Evolutionary conservation across 2,113 vertebrate species (phyloP).

Genomic region (Agapornis roseicollis): DNA sequence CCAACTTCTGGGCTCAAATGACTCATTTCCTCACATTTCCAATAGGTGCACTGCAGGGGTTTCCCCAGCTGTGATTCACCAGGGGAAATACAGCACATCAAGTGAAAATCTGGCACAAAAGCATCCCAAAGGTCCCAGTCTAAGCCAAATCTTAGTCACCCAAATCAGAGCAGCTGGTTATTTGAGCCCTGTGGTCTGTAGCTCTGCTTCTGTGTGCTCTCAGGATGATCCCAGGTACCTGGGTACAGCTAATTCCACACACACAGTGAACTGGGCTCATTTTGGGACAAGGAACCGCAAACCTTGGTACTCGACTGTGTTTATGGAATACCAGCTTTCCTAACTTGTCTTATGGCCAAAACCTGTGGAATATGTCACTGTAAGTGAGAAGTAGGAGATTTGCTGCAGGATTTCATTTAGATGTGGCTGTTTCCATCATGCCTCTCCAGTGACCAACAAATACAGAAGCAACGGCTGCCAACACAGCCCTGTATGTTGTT

Average conservation of each 20-base stretch:
- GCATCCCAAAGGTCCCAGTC: neutral
- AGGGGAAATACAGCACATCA: neutral
- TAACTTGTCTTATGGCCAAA: neutral
- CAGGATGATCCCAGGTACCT: neutral
- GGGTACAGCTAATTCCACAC: neutral
- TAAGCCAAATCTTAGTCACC: neutral
- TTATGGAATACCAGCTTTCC: neutral
- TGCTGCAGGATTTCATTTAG: neutral
- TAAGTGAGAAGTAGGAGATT: neutral
- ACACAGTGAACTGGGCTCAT: neutral
- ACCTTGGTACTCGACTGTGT: fast-evolving
- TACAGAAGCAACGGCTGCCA: neutral
- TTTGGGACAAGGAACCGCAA: neutral
- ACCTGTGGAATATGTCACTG: neutral
- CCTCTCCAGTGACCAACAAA: neutral
- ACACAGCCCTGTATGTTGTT: neutral
- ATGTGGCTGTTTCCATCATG: neutral
- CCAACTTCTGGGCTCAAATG: neutral
- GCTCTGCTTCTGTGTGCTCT: neutral
- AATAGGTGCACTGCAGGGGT: too few relatives aligned
- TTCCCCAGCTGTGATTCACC: neutral
- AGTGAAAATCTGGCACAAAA: neutral
- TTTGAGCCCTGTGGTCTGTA: neutral
- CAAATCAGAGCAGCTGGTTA: neutral
- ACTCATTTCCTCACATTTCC: neutral